phyloP scores from a whole-genome alignment of 2,797 vertebrate genomes.

The Schizopygopsis malacanthus region DNA sequence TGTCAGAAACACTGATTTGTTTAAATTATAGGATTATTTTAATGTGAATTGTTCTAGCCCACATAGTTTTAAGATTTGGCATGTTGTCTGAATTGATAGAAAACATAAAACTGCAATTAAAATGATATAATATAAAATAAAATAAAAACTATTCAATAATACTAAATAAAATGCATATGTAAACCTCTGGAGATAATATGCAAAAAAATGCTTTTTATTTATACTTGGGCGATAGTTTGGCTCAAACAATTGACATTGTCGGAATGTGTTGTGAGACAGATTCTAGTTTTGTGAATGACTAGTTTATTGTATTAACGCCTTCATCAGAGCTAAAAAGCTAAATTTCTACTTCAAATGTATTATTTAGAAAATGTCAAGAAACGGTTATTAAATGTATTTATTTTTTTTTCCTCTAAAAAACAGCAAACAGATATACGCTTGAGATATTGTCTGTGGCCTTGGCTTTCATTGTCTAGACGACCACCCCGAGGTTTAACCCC shows the following conservation, averaged over 20 bases:
- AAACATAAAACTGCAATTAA: not conserved
- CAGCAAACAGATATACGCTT: not conserved
- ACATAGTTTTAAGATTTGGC: not conserved
- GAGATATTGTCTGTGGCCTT: slow-evolving; percentile 24
- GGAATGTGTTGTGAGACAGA: not conserved
- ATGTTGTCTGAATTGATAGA: not conserved
- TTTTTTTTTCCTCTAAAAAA: not conserved
- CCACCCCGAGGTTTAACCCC: slow-evolving; percentile 21
- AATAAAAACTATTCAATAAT: not conserved
- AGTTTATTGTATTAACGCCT: not conserved
- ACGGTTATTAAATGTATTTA: not conserved
- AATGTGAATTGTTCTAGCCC: not conserved
- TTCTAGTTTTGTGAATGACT: slow-evolving; percentile 40
- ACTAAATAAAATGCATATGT: not conserved
- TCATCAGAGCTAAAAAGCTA: not conserved
- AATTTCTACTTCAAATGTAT: not conserved
- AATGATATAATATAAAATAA: not conserved
- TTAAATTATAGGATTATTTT: not conserved
- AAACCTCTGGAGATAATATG: not conserved
- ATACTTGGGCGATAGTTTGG: not conserved
- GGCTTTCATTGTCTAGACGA: slow-evolving; percentile 48
- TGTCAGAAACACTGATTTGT: not conserved
- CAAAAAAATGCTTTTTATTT: not conserved
- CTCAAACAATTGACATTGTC: not conserved
- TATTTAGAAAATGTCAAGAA: no score